Evolutionary conservation across 2,113 vertebrate genomes (phyloP).

Genomic region (Chaenogobius annularis): DNA sequence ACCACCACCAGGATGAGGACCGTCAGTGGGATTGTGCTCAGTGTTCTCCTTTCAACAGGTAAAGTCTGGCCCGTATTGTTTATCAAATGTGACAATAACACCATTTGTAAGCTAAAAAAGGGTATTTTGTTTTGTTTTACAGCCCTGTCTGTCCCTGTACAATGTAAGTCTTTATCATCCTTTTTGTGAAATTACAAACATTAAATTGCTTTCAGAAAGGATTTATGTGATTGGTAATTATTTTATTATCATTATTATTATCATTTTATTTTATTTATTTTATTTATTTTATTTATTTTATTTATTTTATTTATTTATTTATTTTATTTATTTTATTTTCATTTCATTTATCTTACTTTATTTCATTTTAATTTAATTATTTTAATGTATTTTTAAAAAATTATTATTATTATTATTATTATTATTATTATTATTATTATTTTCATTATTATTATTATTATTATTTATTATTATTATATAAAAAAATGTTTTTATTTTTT

Average conservation of each 20-base stretch:
- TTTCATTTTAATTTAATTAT: too few relatives aligned
- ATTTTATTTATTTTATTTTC: too few relatives aligned
- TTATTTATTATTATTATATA: too few relatives aligned
- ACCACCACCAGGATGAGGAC: conserved; percentile 57
- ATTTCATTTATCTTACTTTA: too few relatives aligned
- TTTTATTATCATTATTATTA: neutral
- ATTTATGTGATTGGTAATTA: neutral
- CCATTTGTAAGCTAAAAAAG: neutral
- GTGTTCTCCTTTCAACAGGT: conserved; percentile 71
- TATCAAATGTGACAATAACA: neutral
- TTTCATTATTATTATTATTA: too few relatives aligned
- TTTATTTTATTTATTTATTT: too few relatives aligned
- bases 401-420: too few relatives aligned
- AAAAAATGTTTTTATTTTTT: too few relatives aligned
- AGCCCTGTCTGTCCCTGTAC: conserved; percentile 61
- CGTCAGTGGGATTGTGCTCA: conserved; percentile 45
- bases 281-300: neutral
- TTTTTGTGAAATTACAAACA: neutral
- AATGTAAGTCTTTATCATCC: conserved; percentile 54
- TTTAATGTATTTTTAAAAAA: too few relatives aligned
- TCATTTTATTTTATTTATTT: conserved; percentile 1
- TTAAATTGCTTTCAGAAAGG: neutral
- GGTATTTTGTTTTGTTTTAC: conserved; percentile 10
- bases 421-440: too few relatives aligned
- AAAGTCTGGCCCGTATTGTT: conserved; percentile 1